Evolutionary conservation across 2,888 invertebrate species (phyloP).

Genomic region (Drosophila cracens): DNA sequence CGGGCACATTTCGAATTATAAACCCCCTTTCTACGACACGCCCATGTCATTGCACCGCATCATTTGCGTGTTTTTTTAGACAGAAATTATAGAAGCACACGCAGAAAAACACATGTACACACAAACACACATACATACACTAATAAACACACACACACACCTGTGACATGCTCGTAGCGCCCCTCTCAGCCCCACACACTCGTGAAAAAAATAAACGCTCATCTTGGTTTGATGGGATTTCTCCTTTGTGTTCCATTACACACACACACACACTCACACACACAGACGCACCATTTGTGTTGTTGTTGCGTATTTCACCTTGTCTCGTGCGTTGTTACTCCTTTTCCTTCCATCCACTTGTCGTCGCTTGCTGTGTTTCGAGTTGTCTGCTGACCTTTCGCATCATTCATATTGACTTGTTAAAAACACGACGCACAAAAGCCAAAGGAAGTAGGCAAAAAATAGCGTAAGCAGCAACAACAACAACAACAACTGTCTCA

Average conservation of each 20-base stretch:
- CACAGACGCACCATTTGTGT: conserved; percentile 40
- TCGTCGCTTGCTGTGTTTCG: conserved; percentile 50
- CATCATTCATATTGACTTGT: conserved; percentile 77
- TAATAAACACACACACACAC: conserved; percentile 27
- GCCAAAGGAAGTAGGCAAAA: conserved; percentile 53
- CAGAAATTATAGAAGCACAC: conserved; percentile 44
- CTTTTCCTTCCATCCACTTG: conserved; percentile 29
- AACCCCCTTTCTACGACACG: conserved; percentile 29
- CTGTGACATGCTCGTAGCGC: conserved; percentile 31
- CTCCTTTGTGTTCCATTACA: conserved; percentile 18
- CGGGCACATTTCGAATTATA: conserved; percentile 7
- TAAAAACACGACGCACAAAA: conserved; percentile 65
- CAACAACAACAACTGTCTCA: conserved; percentile 65
- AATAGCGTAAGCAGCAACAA: conserved; percentile 23
- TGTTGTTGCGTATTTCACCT: conserved; percentile 57
- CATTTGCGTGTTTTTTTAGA: conserved; percentile 57
- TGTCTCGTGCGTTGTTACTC: conserved; percentile 43
- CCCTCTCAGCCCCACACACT: conserved; percentile 22
- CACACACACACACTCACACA: conserved; percentile 6
- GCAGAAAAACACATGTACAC: conserved; percentile 31
- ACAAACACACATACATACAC: conserved; percentile 14
- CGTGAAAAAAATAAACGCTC: conserved; percentile 11
- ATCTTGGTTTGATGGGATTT: conserved; percentile 45
- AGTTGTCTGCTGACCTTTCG: conserved; percentile 76
- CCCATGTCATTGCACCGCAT: conserved; percentile 64